phyloP scores from a whole-genome alignment of 2,888 invertebrate species.

The Caenorhabditis imperialis region DNA sequence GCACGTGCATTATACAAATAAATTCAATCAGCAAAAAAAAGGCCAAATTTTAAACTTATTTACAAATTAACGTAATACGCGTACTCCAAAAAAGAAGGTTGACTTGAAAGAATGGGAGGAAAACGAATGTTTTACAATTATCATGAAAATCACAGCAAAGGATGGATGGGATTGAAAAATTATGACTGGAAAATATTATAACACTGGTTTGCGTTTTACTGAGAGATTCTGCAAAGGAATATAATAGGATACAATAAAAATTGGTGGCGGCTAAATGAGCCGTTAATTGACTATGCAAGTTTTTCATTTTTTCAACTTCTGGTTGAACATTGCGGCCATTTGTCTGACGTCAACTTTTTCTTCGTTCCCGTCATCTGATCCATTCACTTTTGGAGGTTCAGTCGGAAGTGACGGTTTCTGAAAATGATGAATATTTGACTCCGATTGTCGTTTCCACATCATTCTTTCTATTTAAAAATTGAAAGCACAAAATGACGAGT shows the following conservation, averaged over 20 bases:
- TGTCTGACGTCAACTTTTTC: constrained; percentile 42
- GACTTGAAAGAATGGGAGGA: too few relatives aligned
- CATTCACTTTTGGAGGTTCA: constrained; percentile 22
- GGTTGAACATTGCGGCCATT: constrained; percentile 50
- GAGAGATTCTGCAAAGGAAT: background rate
- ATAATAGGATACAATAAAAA: background rate
- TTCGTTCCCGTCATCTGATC: constrained; percentile 8
- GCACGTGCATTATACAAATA: too few relatives aligned
- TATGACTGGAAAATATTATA: background rate
- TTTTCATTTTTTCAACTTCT: constrained; percentile 34
- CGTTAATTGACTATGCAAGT: too few relatives aligned
- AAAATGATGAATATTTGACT: too few relatives aligned
- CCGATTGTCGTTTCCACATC: too few relatives aligned
- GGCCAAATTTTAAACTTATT: too few relatives aligned
- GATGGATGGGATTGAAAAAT: background rate
- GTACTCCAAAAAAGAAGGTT: too few relatives aligned
- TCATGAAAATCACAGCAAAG: background rate
- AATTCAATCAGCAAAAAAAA: too few relatives aligned
- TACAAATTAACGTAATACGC: too few relatives aligned
- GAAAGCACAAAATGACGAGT: too few relatives aligned
- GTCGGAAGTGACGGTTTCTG: constrained; percentile 49
- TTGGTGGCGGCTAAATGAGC: background rate
- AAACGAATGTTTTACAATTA: too few relatives aligned
- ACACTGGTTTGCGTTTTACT: constrained; percentile 1
- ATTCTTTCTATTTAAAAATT: too few relatives aligned